Percentiles rank a stretch among this genome's conserved stretches.
These are phyloP conservation scores for Metopia argyrocephala DNA, from an alignment of 2,888 invertebrate genomes.

Conservation along the genomic window DNA sequence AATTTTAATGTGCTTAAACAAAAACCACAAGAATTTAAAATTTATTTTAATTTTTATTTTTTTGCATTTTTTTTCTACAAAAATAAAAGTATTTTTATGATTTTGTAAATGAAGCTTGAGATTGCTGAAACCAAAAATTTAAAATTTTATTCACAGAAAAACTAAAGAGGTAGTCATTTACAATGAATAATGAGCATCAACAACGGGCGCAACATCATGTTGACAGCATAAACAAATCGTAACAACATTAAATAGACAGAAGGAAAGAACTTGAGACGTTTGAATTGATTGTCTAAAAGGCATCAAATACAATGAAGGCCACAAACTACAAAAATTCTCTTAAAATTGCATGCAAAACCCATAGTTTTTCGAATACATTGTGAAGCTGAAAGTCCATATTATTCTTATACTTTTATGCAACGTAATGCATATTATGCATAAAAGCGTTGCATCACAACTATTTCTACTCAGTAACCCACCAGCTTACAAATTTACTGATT, in stretches of 20 bases:
- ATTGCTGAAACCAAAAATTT: constrained; percentile 2
- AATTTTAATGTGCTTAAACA: not conserved
- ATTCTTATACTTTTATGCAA: too few species aligned
- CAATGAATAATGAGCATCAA: constrained; percentile 42
- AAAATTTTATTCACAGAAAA: not conserved
- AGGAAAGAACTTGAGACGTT: constrained; percentile 15
- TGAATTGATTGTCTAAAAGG: constrained; percentile 21
- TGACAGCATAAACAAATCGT: constrained; percentile 41
- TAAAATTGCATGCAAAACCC: too few species aligned
- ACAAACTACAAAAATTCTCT: not conserved
- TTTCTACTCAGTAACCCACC: too few species aligned
- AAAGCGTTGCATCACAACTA: too few species aligned
- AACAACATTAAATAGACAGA: constrained; percentile 27
- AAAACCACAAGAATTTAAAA: constrained; percentile 15
- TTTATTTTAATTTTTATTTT: too few species aligned
- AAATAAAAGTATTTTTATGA: constrained; percentile 44
- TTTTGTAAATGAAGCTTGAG: constrained; percentile 50
- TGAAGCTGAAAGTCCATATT: too few species aligned
- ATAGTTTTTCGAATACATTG: too few species aligned
- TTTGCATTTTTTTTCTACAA: too few species aligned
- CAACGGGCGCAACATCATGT: constrained; percentile 14
- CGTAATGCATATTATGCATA: too few species aligned
- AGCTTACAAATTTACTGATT: too few species aligned
- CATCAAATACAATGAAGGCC: constrained; percentile 12
- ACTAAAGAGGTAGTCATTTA: constrained; percentile 48